Evolutionary conservation across 2,797 vertebrate genomes (phyloP).

Genomic region (Mormyrus hasselquistii): DNA sequence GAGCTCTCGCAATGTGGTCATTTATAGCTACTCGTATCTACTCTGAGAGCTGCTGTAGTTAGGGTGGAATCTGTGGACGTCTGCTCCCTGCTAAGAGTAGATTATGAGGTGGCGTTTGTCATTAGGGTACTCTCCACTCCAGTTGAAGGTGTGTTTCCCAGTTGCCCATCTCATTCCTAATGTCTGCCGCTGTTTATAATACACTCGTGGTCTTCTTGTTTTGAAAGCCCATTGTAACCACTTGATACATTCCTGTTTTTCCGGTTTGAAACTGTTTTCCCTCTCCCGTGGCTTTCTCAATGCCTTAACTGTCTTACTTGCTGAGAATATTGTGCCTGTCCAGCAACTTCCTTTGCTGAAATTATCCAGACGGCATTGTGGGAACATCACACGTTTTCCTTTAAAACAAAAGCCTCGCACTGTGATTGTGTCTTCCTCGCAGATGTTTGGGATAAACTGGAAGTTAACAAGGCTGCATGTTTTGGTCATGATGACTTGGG

Average conservation of each 20-base stretch:
- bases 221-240: slow-evolving; percentile 20
- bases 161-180: not conserved
- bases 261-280: slow-evolving; percentile 28
- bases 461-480: not conserved
- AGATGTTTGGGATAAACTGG: slow-evolving; percentile 3
- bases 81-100: not conserved
- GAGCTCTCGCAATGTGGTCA: not conserved
- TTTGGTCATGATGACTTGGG: not conserved
- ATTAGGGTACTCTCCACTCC: not conserved
- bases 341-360: slow-evolving; percentile 15
- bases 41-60: not conserved
- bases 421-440: not conserved
- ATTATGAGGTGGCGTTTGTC: not conserved
- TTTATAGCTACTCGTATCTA: not conserved
- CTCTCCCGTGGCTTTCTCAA: slow-evolving; percentile 18
- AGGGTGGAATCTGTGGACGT: not conserved
- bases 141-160: not conserved
- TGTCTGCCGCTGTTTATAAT: slow-evolving; percentile 4
- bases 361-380: slow-evolving; percentile 13
- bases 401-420: not conserved
- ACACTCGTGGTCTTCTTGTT: slow-evolving; percentile 29
- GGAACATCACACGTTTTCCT: not conserved
- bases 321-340: slow-evolving; percentile 15
- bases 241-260: slow-evolving; percentile 41
- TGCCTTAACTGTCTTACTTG: slow-evolving; percentile 14